Conservation (phyloP, 2,797 vertebrate species). For the Hippopotamyrus pictus region DNA sequence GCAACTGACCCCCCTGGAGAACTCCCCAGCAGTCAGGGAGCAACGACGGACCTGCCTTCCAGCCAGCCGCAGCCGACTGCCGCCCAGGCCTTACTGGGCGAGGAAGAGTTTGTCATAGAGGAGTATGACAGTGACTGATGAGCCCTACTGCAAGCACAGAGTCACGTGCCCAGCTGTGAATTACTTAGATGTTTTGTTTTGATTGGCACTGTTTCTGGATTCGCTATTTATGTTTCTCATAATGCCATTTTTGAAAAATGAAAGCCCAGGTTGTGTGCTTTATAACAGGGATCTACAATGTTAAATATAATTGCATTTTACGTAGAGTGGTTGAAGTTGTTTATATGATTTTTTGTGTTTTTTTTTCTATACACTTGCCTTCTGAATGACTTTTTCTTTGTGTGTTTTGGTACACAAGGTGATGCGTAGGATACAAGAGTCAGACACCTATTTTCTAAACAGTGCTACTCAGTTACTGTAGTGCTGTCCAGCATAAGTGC, state of each 20-base stretch:
- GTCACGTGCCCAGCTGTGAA: constrained; percentile 2
- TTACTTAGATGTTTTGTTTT: not conserved
- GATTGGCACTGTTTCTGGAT: not conserved
- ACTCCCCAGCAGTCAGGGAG: constrained; percentile 56
- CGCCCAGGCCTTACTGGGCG: constrained; percentile 57
- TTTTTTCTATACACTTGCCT: not conserved
- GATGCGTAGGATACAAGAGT: not conserved
- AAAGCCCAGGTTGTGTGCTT: not conserved
- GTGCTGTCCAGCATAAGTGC: not conserved
- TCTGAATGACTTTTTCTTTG: not conserved
- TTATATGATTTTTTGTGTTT: not conserved
- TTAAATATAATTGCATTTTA: not conserved
- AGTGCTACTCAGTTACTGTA: not conserved
- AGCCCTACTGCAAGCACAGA: not conserved
- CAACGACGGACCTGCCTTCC: constrained; percentile 57
- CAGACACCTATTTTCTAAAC: not conserved
- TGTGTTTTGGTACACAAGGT: not conserved
- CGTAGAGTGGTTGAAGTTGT: not conserved
- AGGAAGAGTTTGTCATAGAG: constrained; percentile 76
- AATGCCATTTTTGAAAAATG: not conserved
- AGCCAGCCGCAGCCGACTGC: constrained; percentile 74
- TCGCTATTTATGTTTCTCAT: not conserved
- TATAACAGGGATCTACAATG: not conserved
- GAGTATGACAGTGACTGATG: constrained; percentile 77
- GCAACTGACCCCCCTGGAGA: constrained; percentile 2